Evolutionary conservation across 2,888 invertebrate species (phyloP), one percentile per base, ranked within the genome.

Genomic region (Xylota segnis): DNA sequence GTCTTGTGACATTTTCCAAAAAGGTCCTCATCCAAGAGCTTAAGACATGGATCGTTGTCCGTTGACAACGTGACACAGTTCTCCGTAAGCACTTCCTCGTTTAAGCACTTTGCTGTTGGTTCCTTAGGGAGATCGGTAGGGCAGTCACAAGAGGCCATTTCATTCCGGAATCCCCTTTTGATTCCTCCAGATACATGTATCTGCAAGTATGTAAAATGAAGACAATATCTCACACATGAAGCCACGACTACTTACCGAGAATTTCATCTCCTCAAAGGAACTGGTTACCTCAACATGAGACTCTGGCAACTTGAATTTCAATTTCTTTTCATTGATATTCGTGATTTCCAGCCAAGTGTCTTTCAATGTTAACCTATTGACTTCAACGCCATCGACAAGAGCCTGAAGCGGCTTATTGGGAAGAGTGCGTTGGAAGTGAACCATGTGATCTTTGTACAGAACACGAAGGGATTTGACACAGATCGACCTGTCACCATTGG

Each of bases 1-100:
- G 97, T 93, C 32, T 95, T 93, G 89, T 96, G 95, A 87, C 97
- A 97, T 93, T 96, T 92, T 87, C 94, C 94, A 88, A 95, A 95
- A 59, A 93, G 91, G 12, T 92, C 90, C 10, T 90, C 89, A 88
- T 95, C 94, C 82, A 94, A 90, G n/a, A 97, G 91, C 77, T 94
- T 94, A 74, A 94, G 92, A 90, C 97, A 97, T 0, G 95, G 95
- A 92, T 96, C 95, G 43, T 93, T 90, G 6, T 95, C 94, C 0
- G 94, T 93, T 0, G 94, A 94, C n/a, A 94, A 92, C 0, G 94
- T 93, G 12, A 91, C 89, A 88, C 94, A 94, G 47, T 92, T 92
- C 0, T 93, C 91, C 78, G 90, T 10, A 90, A 0, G 92, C 89
- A 93, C 91, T 81, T 93, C 92, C 43, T 93, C 93, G 88, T 94